These are phyloP conservation scores for Hymenochirus boettgeri DNA, from an alignment of 2,113 vertebrate species.

Conservation along the genomic window DNA sequence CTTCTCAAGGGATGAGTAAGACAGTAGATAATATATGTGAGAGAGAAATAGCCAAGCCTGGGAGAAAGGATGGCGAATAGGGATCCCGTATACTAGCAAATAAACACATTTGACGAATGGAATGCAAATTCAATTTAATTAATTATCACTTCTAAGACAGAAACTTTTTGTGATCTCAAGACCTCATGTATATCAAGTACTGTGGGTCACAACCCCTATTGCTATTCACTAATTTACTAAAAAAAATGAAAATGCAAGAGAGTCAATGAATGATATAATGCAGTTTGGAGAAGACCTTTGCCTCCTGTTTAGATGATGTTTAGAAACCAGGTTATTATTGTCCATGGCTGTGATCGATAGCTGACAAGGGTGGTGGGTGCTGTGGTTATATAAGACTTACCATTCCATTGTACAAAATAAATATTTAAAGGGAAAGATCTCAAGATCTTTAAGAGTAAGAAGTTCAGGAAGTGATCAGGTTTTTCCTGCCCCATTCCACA, in stretches of 20 bases:
- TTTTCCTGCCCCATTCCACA: too few species aligned
- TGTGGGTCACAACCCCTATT: conserved; percentile 14
- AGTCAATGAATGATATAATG: not conserved
- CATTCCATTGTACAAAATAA: too few species aligned
- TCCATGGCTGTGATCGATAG: too few species aligned
- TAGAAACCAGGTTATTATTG: too few species aligned
- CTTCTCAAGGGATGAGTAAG: conserved; percentile 41
- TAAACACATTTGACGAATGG: conserved; percentile 21
- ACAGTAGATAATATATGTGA: conserved; percentile 38
- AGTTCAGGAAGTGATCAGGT: too few species aligned
- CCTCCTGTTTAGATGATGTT: too few species aligned
- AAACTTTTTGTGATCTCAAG: conserved; percentile 29
- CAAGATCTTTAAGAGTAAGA: too few species aligned
- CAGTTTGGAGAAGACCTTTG: not conserved
- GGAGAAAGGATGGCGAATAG: conserved; percentile 5
- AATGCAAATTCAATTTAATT: conserved; percentile 25
- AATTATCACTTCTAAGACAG: conserved; percentile 36
- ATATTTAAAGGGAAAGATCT: too few species aligned
- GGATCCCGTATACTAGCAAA: conserved; percentile 18
- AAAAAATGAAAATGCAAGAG: not conserved
- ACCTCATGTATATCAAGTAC: conserved; percentile 33
- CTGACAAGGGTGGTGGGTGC: too few species aligned
- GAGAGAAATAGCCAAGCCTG: conserved; percentile 10
- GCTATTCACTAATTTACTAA: conserved; percentile 17
- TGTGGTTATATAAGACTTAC: too few species aligned